These are phyloP conservation scores for Ochotona curzoniae DNA, from an alignment of 2,113 vertebrate species.

Conservation along the genomic window DNA sequence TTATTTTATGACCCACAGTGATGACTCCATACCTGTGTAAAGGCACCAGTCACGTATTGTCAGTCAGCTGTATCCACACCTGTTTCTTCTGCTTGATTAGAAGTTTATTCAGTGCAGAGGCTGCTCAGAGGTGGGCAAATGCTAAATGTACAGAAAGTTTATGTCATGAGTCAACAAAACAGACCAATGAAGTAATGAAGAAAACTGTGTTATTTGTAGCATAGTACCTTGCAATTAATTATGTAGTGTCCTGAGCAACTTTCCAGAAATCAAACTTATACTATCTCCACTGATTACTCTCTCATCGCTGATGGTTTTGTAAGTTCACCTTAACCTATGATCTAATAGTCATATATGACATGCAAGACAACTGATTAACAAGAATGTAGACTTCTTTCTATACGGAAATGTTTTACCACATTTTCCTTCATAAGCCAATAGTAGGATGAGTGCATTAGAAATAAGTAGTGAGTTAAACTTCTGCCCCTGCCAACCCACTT, in stretches of 20 bases:
- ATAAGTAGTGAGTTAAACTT: neutral
- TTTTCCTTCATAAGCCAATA: constrained; percentile 21
- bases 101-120: neutral
- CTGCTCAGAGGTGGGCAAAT: neutral
- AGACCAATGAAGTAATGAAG: neutral
- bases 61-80: neutral
- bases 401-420: constrained; percentile 4
- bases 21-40: neutral
- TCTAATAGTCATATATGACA: neutral
- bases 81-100: neutral
- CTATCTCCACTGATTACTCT: neutral
- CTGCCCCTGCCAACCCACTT: neutral
- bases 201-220: neutral
- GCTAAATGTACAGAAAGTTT: neutral
- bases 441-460: neutral
- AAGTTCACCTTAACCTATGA: neutral
- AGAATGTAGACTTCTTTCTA: constrained; percentile 20
- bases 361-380: neutral
- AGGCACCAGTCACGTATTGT: neutral
- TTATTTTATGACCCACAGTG: neutral
- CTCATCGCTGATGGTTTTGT: neutral
- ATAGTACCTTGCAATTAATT: neutral
- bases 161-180: neutral
- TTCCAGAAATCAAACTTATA: constrained; percentile 5
- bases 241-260: neutral